Evolutionary conservation across 2,797 vertebrate genomes (phyloP).

Genomic region (Phrynocephalus vlangalii): DNA sequence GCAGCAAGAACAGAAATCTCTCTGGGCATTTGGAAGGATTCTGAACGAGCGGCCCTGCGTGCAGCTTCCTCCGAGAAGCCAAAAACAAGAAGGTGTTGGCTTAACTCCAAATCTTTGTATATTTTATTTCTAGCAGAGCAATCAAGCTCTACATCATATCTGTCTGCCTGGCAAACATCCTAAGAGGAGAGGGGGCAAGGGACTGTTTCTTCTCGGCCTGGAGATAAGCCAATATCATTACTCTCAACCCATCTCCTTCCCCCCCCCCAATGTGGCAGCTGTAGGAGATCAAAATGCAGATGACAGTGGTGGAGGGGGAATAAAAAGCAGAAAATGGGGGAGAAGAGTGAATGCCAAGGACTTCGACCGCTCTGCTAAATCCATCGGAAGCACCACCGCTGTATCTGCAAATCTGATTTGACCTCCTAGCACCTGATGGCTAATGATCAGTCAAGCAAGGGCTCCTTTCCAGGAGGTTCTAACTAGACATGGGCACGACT

Average conservation of each 20-base stretch:
- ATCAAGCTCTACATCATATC: constrained; percentile 69
- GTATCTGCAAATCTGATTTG: constrained; percentile 10
- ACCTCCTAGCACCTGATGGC: not conserved
- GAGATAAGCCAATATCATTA: constrained; percentile 68
- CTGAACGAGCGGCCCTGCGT: not conserved
- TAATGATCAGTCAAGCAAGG: constrained; percentile 40
- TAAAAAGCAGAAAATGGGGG: constrained; percentile 53
- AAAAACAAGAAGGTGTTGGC: constrained; percentile 55
- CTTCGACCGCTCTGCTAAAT: constrained; percentile 50
- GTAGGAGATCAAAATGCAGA: constrained; percentile 54
- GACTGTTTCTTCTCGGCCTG: constrained; percentile 52
- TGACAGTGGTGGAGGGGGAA: not conserved
- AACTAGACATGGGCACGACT: not conserved
- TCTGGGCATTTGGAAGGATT: constrained; percentile 36
- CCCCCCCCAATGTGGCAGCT: constrained; percentile 58
- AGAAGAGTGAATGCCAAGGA: constrained; percentile 33
- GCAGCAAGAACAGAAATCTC: not conserved
- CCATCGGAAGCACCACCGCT: constrained; percentile 19
- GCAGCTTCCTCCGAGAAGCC: constrained; percentile 23
- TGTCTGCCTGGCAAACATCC: constrained; percentile 63
- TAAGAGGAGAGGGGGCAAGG: constrained; percentile 54
- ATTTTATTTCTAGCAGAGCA: constrained; percentile 67
- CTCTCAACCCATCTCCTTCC: constrained; percentile 45
- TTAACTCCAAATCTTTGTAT: constrained; percentile 41
- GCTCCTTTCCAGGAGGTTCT: constrained; percentile 21